phyloP scores from a whole-genome alignment of 2,888 invertebrate genomes.

The Hirtodrosophila duncani region DNA sequence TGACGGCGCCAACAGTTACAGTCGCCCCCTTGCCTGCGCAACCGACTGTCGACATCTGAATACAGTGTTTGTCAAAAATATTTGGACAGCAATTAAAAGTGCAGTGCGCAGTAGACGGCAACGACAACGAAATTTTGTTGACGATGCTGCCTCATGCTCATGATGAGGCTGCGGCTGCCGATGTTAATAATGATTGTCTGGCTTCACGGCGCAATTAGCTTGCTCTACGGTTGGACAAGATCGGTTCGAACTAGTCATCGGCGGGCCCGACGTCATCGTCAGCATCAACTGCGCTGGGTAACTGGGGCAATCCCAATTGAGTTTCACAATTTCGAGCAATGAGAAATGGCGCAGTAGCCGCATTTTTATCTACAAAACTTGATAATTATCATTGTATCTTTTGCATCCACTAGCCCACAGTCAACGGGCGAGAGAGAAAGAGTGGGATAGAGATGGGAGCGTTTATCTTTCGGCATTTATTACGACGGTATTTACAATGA shows the following conservation, averaged over 20 bases:
- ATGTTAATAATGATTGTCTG: constrained; percentile 8
- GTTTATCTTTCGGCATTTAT: constrained; percentile 48
- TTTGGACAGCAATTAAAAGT: constrained; percentile 64
- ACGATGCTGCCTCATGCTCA: background rate
- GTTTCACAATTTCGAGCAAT: constrained; percentile 52
- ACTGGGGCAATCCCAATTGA: constrained; percentile 55
- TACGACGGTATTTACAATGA: constrained; percentile 38
- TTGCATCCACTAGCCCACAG: background rate
- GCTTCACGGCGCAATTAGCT: constrained; percentile 24
- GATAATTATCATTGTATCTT: constrained; percentile 21
- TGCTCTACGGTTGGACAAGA: constrained; percentile 6
- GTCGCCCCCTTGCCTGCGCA: background rate
- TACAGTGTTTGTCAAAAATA: constrained; percentile 66
- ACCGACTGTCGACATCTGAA: constrained; percentile 49
- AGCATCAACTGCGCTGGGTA: constrained; percentile 29
- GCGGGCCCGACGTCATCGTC: background rate
- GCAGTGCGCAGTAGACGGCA: constrained; percentile 66
- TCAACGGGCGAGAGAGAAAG: too few relatives aligned
- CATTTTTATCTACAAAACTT: constrained; percentile 11
- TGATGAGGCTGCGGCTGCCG: constrained; percentile 1
- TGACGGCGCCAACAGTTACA: too few relatives aligned
- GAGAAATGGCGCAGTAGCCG: constrained; percentile 40
- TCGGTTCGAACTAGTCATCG: constrained; percentile 29
- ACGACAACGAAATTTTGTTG: constrained; percentile 29
- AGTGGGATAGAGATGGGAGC: too few relatives aligned